Percentiles rank a stretch among this genome's conserved stretches.
phyloP scores from a whole-genome alignment of 1,140 invertebrate genomes.

The Pectinophora gossypiella region DNA sequence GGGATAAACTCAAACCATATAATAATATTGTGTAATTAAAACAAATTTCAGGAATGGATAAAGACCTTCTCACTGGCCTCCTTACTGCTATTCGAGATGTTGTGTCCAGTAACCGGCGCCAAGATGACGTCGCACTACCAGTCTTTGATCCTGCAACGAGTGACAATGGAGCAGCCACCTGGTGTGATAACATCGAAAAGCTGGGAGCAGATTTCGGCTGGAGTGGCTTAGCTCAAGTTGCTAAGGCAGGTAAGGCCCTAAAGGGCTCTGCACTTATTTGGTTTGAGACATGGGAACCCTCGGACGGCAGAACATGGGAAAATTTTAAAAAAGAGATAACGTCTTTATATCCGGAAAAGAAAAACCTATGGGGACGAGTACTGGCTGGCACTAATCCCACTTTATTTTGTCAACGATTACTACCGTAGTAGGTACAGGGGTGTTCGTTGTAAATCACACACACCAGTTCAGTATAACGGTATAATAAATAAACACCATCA shows the following conservation, averaged over 20 bases:
- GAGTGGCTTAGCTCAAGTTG: no score
- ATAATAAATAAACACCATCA: no score
- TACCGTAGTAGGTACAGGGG: no score
- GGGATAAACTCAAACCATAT: not conserved
- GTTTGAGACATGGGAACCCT: conserved; percentile 10
- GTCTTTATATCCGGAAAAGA: not conserved
- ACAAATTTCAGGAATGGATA: conserved; percentile 2
- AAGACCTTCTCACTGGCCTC: not conserved
- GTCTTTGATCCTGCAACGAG: conserved; percentile 4
- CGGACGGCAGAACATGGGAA: conserved; percentile 5
- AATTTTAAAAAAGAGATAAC: not conserved
- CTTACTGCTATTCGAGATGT: conserved; percentile 8
- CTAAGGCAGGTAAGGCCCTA: no score
- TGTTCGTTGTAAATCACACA: no score
- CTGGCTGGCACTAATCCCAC: no score
- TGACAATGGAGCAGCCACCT: conserved; percentile 3
- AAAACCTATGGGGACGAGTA: no score
- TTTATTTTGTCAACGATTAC: no score
- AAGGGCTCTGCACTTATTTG: no score
- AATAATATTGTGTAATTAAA: not conserved
- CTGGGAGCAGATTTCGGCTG: conserved; percentile 4
- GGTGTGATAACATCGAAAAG: conserved; percentile 4
- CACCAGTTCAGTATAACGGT: no score
- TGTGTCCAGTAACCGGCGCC: not conserved
- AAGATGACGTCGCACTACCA: conserved; percentile 11